Conservation (phyloP, 2,888 invertebrate genomes). For the Allolobophora icterica region DNA sequence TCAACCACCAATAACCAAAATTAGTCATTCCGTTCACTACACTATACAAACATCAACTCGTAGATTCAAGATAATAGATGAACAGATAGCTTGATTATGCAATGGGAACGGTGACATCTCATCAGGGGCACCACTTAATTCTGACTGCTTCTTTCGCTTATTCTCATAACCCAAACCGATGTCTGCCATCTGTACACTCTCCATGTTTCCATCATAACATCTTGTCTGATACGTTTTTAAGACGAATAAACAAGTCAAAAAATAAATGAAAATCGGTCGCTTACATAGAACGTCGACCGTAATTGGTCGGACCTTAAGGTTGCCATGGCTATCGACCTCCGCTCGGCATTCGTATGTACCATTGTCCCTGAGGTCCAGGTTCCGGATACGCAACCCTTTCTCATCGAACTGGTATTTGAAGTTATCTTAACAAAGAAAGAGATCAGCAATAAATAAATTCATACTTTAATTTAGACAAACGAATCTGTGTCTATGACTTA, state of each 20-base stretch:
- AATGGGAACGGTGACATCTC: not conserved
- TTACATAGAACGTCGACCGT: slow-evolving; percentile 34
- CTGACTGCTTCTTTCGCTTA: not conserved
- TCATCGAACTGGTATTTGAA: slow-evolving; percentile 31
- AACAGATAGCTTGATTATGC: not conserved
- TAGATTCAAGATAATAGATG: not conserved
- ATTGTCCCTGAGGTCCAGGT: slow-evolving; percentile 36
- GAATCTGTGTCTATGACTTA: not conserved
- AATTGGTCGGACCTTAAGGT: slow-evolving; percentile 11
- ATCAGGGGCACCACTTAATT: not conserved
- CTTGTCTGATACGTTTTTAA: not conserved
- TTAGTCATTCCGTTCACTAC: too few relatives aligned
- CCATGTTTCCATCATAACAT: not conserved
- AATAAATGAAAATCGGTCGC: not conserved
- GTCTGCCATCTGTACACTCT: not conserved
- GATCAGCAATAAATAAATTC: not conserved
- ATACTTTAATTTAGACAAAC: not conserved
- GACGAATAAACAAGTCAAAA: not conserved
- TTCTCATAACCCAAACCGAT: not conserved
- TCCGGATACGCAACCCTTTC: slow-evolving; percentile 22
- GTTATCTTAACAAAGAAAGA: slow-evolving; percentile 26
- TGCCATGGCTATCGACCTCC: slow-evolving; percentile 25
- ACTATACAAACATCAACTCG: not conserved
- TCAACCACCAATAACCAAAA: too few relatives aligned
- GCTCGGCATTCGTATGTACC: slow-evolving; percentile 33